Percentiles rank a stretch among this genome's conserved stretches.
Conservation (phyloP, 2,888 invertebrate species). For the Tetranychus truncatus region DNA sequence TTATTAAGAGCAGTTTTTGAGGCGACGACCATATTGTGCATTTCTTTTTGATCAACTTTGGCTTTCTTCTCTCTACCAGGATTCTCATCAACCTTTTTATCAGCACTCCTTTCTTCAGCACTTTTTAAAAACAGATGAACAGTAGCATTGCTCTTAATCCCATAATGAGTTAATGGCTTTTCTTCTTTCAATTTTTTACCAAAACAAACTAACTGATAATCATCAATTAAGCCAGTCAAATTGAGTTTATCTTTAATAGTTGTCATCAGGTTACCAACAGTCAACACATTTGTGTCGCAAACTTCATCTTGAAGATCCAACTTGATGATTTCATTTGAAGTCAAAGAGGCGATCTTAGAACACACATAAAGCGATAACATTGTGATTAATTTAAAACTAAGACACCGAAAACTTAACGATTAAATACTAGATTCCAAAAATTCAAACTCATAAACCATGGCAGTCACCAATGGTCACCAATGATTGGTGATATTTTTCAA, state of each 20-base stretch:
- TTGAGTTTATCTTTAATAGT: not conserved
- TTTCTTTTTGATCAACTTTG: conserved; percentile 39
- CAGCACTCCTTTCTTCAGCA: conserved; percentile 26
- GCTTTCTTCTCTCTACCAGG: conserved; percentile 2
- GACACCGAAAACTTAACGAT: no score
- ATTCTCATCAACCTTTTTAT: not conserved
- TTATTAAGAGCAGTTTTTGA: conserved; percentile 44
- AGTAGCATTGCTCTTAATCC: conserved; percentile 40
- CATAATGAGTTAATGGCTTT: conserved; percentile 44
- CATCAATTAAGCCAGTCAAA: not conserved
- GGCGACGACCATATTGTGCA: conserved; percentile 44
- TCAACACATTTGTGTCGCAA: not conserved
- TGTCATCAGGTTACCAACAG: not conserved
- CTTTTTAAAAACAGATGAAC: conserved; percentile 40
- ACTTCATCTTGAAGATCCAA: not conserved
- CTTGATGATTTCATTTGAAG: not conserved
- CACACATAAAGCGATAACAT: conserved; percentile 10
- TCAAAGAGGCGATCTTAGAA: not conserved
- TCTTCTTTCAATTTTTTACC: conserved; percentile 49
- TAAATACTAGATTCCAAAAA: no score
- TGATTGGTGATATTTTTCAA: no score
- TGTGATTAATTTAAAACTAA: not conserved
- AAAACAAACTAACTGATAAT: conserved; percentile 44
- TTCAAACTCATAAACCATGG: no score
- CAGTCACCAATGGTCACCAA: no score